Percentiles rank a stretch among this genome's conserved stretches.
phyloP scores from a whole-genome alignment of 2,113 vertebrate genomes.

The Agelaius phoeniceus region DNA sequence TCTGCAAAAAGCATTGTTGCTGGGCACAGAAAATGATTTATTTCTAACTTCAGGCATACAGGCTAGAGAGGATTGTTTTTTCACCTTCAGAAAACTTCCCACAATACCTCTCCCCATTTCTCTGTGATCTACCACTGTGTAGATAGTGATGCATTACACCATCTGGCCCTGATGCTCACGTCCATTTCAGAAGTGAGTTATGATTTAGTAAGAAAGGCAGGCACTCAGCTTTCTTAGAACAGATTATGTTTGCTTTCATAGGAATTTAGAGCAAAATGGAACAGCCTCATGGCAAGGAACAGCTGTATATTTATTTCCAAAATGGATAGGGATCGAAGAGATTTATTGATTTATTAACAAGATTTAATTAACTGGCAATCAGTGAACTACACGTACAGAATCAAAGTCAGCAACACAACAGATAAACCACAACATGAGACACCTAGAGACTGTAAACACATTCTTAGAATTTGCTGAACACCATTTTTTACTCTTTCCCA shows the following conservation, averaged over 20 bases:
- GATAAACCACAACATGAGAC: not conserved
- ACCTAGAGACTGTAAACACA: not conserved
- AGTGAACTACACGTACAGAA: not conserved
- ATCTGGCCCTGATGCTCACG: not conserved
- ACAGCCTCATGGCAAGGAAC: not conserved
- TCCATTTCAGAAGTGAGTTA: conserved; percentile 1
- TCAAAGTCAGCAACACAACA: not conserved
- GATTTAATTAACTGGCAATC: conserved; percentile 15
- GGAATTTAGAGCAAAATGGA: not conserved
- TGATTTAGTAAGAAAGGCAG: conserved; percentile 4
- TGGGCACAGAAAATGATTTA: conserved; percentile 4
- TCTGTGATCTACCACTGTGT: not conserved
- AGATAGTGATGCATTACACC: not conserved
- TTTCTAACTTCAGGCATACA: conserved; percentile 17
- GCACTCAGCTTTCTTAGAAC: not conserved
- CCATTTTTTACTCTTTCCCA: not conserved
- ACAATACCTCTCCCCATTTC: not conserved
- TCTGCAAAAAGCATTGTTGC: not conserved
- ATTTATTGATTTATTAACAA: conserved; percentile 43
- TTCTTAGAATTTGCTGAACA: not conserved
- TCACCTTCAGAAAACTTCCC: conserved; percentile 35
- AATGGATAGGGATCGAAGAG: not conserved
- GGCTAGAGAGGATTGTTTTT: conserved; percentile 3
- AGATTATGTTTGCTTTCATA: not conserved
- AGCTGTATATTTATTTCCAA: not conserved